phyloP scores from a whole-genome alignment of 2,797 vertebrate genomes.

The Onychomys leucogaster region DNA sequence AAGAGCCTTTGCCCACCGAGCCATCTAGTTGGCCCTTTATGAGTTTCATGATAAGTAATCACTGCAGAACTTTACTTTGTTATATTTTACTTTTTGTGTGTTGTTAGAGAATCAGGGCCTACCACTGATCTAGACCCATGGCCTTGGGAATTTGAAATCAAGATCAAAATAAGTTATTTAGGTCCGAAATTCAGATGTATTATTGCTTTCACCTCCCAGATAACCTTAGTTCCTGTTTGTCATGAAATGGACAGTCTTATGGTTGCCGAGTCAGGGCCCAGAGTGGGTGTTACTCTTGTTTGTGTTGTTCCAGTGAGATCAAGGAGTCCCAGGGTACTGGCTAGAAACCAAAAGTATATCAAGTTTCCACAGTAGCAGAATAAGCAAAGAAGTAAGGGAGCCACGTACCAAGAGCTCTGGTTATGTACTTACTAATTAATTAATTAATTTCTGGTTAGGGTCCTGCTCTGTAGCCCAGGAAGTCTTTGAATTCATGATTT shows the following conservation, averaged over 20 bases:
- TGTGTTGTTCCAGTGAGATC: neutral
- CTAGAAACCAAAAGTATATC: neutral
- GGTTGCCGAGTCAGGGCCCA: neutral
- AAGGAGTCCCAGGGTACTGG: neutral
- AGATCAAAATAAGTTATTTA: neutral
- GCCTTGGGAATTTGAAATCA: neutral
- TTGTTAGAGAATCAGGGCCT: neutral
- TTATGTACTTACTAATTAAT: neutral
- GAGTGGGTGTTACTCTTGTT: neutral
- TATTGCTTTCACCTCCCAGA: neutral
- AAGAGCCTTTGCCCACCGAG: neutral
- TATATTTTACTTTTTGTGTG: neutral
- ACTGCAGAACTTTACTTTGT: neutral
- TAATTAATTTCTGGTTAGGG: neutral
- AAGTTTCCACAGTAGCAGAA: neutral
- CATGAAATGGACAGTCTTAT: neutral
- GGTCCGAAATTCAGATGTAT: constrained; percentile 23
- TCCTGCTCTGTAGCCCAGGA: neutral
- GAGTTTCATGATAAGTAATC: constrained; percentile 29
- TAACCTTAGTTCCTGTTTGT: constrained; percentile 45
- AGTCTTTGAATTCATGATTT: neutral
- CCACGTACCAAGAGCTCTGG: neutral
- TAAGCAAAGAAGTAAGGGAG: neutral
- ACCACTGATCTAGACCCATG: neutral
- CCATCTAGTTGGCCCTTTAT: neutral